These are phyloP conservation scores for Archivesica marissinica DNA, from an alignment of 1,140 invertebrate species.

Conservation along the genomic window DNA sequence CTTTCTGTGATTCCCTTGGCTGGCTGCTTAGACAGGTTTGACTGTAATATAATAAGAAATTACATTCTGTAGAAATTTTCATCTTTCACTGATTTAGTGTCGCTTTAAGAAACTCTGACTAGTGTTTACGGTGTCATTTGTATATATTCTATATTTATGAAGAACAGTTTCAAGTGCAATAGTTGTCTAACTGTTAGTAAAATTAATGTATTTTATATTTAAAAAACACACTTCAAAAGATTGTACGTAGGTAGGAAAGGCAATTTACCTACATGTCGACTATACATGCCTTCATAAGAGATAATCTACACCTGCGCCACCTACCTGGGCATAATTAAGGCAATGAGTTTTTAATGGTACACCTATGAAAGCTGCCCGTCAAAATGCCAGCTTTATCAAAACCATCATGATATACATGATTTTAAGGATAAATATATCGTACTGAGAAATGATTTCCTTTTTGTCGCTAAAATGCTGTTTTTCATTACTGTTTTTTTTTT, in stretches of 20 bases:
- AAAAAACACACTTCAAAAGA: constrained; percentile 10
- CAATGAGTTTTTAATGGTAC: constrained; percentile 34
- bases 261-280: constrained; percentile 32
- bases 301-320: background rate
- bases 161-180: no score
- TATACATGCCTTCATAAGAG: background rate
- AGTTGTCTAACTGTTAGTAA: no score
- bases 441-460: background rate
- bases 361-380: constrained; percentile 27
- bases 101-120: no score
- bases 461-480: constrained; percentile 20
- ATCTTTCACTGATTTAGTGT: no score
- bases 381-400: background rate
- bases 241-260: background rate
- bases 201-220: background rate
- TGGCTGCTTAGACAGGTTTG: no score
- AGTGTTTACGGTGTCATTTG: no score
- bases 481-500: constrained; percentile 7
- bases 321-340: constrained; percentile 10
- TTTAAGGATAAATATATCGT: constrained; percentile 1
- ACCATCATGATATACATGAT: constrained; percentile 1
- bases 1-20: no score
- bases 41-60: no score
- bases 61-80: no score
- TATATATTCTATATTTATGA: no score